These are phyloP conservation scores for Lophius americanus DNA, from an alignment of 2,797 vertebrate genomes.

Conservation along the genomic window DNA sequence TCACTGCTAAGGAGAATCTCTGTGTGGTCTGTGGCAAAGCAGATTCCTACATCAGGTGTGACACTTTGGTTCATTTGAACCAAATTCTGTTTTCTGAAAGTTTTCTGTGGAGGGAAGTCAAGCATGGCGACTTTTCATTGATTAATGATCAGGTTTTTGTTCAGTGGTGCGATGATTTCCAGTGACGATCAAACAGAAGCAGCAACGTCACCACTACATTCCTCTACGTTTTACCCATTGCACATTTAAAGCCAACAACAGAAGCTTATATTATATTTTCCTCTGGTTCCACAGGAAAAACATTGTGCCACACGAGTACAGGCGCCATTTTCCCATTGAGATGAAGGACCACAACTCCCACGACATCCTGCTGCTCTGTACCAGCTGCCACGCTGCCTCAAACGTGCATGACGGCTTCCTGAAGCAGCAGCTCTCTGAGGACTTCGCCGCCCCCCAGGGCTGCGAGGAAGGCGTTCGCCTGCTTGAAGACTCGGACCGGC, in stretches of 20 bases:
- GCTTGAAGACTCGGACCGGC: conserved; percentile 89
- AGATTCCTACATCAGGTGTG: conserved; percentile 95
- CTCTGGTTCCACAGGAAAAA: conserved; percentile 88
- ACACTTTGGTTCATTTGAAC: not conserved
- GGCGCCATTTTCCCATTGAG: conserved; percentile 94
- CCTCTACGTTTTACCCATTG: no score
- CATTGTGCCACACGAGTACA: conserved; percentile 94
- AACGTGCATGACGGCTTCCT: conserved; percentile 92
- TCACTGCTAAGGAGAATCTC: conserved; percentile 96
- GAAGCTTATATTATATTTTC: not conserved
- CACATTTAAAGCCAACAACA: not conserved
- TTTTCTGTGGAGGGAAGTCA: no score
- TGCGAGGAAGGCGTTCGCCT: conserved; percentile 91
- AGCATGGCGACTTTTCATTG: no score
- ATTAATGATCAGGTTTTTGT: no score
- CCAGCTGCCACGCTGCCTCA: conserved; percentile 92
- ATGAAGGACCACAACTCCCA: conserved; percentile 99
- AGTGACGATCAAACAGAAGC: no score
- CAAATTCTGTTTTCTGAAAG: no score
- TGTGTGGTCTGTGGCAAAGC: conserved; percentile 96
- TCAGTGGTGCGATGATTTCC: no score
- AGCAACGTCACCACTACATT: no score
- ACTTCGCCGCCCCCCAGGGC: conserved; percentile 90
- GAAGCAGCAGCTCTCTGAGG: conserved; percentile 91
- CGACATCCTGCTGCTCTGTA: conserved; percentile 95